A percentile compares a stretch with the other conserved stretches of the same genome.
These are phyloP conservation scores for Phrynocephalus vlangalii DNA, from an alignment of 2,797 vertebrate genomes.

Conservation along the genomic window DNA sequence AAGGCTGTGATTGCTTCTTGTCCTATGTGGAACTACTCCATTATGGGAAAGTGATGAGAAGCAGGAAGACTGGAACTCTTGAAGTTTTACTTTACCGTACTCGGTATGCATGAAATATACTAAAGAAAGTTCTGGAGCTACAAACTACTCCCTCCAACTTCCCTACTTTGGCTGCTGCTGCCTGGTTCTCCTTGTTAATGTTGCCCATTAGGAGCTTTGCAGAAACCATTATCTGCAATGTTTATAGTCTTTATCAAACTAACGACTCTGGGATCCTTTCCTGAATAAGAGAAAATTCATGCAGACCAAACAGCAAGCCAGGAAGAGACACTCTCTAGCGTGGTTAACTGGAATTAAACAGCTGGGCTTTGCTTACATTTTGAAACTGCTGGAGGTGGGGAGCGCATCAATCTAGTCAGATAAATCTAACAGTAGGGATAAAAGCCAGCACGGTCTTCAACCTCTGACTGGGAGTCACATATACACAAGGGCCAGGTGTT, in stretches of 20 bases:
- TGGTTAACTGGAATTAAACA: conserved; percentile 5
- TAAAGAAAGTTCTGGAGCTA: no score
- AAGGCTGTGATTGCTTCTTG: not conserved
- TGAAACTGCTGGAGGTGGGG: not conserved
- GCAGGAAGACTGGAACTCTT: no score
- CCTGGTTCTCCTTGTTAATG: not conserved
- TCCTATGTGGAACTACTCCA: not conserved
- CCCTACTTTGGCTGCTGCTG: rapidly evolving
- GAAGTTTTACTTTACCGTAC: no score
- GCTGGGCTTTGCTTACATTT: conserved; percentile 7
- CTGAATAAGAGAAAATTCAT: not conserved
- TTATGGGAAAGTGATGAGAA: not conserved
- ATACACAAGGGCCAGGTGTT: not conserved
- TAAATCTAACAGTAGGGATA: not conserved
- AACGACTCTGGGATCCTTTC: conserved; percentile 9
- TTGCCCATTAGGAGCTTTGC: conserved; percentile 31
- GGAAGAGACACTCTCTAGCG: not conserved
- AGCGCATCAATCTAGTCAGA: not conserved
- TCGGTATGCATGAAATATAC: no score
- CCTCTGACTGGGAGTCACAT: not conserved
- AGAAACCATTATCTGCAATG: conserved; percentile 37
- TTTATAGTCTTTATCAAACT: conserved; percentile 45
- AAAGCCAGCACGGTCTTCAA: not conserved
- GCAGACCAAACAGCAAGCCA: conserved; percentile 17
- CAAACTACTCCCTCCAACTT: not conserved